phyloP scores from a whole-genome alignment of 2,113 vertebrate genomes.

The Phalacrocorax pelagicus region DNA sequence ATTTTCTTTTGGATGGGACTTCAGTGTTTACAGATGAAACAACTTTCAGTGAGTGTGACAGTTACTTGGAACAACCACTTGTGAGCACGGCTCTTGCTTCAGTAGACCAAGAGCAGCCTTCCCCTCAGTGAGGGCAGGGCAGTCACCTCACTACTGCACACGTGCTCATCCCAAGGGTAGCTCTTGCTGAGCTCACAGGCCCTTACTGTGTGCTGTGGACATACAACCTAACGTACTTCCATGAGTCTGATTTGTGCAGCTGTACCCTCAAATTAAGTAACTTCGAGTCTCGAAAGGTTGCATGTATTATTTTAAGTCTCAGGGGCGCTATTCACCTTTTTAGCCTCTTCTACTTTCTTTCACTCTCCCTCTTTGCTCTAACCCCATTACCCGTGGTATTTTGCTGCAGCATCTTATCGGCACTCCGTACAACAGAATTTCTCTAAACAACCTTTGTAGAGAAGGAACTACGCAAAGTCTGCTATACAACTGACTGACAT shows the following conservation, averaged over 20 bases:
- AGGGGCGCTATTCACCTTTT: not conserved
- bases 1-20: not conserved
- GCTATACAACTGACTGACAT: not conserved
- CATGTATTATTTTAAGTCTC: not conserved
- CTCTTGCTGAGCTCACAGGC: not conserved
- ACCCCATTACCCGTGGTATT: not conserved
- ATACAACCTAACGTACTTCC: not conserved
- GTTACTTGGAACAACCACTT: not conserved
- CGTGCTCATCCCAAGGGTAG: accelerated
- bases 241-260: not conserved
- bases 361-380: not conserved
- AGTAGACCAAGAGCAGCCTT: not conserved
- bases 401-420: not conserved
- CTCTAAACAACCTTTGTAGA: not conserved
- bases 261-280: not conserved
- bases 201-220: accelerated
- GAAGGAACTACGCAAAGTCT: not conserved
- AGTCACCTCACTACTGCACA: not conserved
- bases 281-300: not conserved
- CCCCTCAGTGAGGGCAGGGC: accelerated
- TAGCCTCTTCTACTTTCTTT: not conserved
- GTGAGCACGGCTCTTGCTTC: accelerated
- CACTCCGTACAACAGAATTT: not conserved
- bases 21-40: not conserved
- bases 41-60: not conserved